These are phyloP conservation scores for Amphiprion percula DNA, from an alignment of 2,113 vertebrate species.

Conservation along the genomic window DNA sequence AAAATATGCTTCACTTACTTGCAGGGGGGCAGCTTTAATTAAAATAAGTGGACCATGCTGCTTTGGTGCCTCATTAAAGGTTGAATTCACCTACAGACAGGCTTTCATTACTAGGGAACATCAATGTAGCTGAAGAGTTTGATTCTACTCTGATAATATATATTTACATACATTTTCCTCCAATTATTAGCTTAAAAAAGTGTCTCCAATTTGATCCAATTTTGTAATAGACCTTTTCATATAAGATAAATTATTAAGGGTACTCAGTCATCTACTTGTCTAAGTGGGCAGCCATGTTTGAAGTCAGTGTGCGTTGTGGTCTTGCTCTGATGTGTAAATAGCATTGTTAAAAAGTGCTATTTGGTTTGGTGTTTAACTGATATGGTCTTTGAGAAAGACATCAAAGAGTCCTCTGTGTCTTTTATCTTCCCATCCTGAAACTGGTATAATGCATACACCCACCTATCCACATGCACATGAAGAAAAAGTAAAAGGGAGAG, in stretches of 20 bases:
- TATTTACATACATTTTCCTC: conserved; percentile 25
- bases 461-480: conserved; percentile 12
- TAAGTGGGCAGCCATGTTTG: conserved; percentile 61
- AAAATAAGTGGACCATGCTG: background rate
- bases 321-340: conserved; percentile 69
- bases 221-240: conserved; percentile 34
- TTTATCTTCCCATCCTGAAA: conserved; percentile 66
- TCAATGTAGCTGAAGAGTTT: conserved; percentile 7
- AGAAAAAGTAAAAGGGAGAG: background rate
- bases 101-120: background rate
- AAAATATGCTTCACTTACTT: background rate
- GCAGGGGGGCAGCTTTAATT: background rate
- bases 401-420: conserved; percentile 58
- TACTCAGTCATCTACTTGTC: conserved; percentile 46
- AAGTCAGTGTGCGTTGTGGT: conserved; percentile 43
- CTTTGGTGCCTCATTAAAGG: background rate
- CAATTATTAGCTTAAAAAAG: conserved; percentile 18
- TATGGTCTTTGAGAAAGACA: conserved; percentile 55
- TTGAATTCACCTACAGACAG: background rate
- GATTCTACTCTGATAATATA: conserved; percentile 6
- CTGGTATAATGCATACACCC: conserved; percentile 45
- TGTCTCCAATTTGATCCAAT: conserved; percentile 33
- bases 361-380: conserved; percentile 71
- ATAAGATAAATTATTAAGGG: conserved; percentile 30
- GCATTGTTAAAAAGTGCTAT: conserved; percentile 48